Conservation (phyloP, 2,113 vertebrate species). For the Gymnobelideus leadbeateri region DNA sequence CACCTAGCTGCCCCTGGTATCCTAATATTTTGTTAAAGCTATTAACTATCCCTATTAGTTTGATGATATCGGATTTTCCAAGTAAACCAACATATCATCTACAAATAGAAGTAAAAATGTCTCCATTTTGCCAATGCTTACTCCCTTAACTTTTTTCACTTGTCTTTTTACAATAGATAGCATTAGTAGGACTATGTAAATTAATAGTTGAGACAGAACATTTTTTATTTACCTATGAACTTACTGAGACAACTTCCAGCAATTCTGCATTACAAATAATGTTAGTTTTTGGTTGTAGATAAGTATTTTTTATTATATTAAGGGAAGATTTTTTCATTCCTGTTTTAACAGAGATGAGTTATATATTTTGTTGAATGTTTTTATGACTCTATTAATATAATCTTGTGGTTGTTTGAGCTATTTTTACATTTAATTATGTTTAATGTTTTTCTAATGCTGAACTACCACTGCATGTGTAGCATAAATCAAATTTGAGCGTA, state of each 20-base stretch:
- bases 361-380: not conserved
- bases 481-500: not conserved
- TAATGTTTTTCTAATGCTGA: not conserved
- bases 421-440: not conserved
- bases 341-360: not conserved
- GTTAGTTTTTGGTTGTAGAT: not conserved
- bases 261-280: conserved; percentile 2
- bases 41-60: not conserved
- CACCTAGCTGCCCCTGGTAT: too few relatives aligned
- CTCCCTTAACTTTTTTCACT: not conserved
- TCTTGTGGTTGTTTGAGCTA: not conserved
- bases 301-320: not conserved
- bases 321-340: not conserved
- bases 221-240: not conserved
- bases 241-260: not conserved
- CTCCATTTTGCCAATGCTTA: not conserved
- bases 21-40: not conserved
- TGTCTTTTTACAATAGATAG: not conserved
- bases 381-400: not conserved
- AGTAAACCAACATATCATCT: not conserved
- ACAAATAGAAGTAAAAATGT: not conserved
- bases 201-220: not conserved
- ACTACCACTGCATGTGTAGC: not conserved
- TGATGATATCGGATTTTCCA: not conserved
- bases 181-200: not conserved